These are phyloP conservation scores for Mus caroli DNA, from an alignment of 2,797 vertebrate genomes.

Conservation along the genomic window DNA sequence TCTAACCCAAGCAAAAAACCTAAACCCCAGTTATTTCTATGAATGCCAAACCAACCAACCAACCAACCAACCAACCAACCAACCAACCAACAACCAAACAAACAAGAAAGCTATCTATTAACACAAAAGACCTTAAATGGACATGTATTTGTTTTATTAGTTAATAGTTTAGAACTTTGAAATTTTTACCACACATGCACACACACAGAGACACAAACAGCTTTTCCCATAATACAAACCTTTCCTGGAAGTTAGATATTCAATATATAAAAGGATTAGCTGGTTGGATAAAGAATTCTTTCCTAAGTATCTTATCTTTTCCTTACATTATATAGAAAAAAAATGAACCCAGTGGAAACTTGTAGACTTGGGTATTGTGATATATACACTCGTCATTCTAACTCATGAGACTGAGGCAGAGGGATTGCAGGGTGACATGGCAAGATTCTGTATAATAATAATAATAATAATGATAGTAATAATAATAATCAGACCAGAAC, in stretches of 20 bases:
- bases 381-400: neutral
- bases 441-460: neutral
- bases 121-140: slow-evolving; percentile 5
- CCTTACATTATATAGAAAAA: neutral
- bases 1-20: neutral
- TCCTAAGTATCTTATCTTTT: slow-evolving; percentile 20
- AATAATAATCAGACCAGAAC: neutral
- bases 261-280: neutral
- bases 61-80: neutral
- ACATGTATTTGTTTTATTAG: neutral
- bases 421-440: neutral
- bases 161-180: neutral
- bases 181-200: neutral
- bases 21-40: neutral
- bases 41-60: neutral
- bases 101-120: neutral
- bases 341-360: neutral
- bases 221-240: neutral
- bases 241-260: slow-evolving; percentile 32
- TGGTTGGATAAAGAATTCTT: slow-evolving; percentile 8
- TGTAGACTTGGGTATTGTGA: neutral
- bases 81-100: neutral
- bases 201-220: neutral
- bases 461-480: neutral
- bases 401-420: neutral